Conservation (phyloP, 2,888 invertebrate species). For the Neuroscelio doddi region DNA sequence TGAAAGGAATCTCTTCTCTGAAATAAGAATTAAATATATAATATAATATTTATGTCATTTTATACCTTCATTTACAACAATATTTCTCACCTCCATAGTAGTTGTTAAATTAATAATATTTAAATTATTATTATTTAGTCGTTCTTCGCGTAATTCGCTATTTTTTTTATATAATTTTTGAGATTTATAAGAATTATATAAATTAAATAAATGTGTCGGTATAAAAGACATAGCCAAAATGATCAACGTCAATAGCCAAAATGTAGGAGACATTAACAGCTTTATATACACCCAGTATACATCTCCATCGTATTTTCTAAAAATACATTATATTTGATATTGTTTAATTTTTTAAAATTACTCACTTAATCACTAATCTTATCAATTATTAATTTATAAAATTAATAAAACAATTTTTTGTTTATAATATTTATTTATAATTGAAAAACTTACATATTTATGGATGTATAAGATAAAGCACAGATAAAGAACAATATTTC, state of each 20-base stretch:
- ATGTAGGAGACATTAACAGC: slow-evolving; percentile 75
- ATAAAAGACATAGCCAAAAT: slow-evolving; percentile 73
- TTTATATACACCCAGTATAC: slow-evolving; percentile 77
- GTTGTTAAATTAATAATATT: no score
- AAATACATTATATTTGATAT: slow-evolving; percentile 14
- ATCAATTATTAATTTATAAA: neutral
- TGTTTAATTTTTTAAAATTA: no score
- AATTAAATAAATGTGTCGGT: slow-evolving; percentile 74
- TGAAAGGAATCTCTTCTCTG: no score
- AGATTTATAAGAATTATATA: slow-evolving; percentile 55
- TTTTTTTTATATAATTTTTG: no score
- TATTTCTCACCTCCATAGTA: no score
- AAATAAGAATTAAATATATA: no score
- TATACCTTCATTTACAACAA: no score
- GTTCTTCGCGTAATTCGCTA: no score
- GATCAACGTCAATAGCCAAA: slow-evolving; percentile 76
- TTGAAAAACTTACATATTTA: slow-evolving; percentile 75
- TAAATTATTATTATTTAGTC: no score
- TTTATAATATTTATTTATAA: neutral
- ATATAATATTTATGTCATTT: no score
- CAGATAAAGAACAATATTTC: slow-evolving; percentile 75
- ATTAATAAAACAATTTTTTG: slow-evolving; percentile 2
- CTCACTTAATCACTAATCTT: neutral
- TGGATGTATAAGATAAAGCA: slow-evolving; percentile 75
- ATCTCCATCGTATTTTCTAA: slow-evolving; percentile 73